Evolutionary conservation across 2,113 vertebrate species (phyloP).

Genomic region (Myanophis thanlyinensis): DNA sequence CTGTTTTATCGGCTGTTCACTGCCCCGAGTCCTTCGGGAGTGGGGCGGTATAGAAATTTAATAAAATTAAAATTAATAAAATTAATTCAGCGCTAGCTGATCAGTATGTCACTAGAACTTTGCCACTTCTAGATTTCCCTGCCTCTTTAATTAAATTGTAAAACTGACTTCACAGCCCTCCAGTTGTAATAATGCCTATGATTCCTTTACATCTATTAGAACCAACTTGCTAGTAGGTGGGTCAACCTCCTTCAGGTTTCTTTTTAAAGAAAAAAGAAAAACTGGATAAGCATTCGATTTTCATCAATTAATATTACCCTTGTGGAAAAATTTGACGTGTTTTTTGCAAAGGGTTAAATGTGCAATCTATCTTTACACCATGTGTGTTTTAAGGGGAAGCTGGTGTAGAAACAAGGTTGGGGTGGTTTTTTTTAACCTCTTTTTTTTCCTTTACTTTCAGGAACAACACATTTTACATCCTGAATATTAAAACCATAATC

Average conservation of each 20-base stretch:
- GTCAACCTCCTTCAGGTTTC: constrained; percentile 40
- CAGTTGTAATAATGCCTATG: constrained; percentile 65
- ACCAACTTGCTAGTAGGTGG: constrained; percentile 24
- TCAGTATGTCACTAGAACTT: constrained; percentile 69
- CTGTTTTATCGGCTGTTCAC: no score
- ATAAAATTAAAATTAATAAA: no score
- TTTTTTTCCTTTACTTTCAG: constrained; percentile 29
- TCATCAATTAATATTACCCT: constrained; percentile 63
- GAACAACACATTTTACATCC: constrained; percentile 58
- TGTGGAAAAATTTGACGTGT: constrained; percentile 53
- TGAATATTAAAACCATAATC: constrained; percentile 63
- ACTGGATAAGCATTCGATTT: constrained; percentile 63
- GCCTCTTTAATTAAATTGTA: constrained; percentile 78
- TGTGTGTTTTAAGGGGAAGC: constrained; percentile 62
- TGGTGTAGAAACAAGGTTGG: constrained; percentile 61
- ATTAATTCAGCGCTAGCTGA: neutral
- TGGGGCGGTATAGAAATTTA: no score
- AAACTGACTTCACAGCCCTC: constrained; percentile 70
- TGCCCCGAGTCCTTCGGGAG: no score
- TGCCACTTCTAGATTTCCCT: constrained; percentile 68
- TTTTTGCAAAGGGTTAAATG: constrained; percentile 64
- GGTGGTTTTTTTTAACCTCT: constrained; percentile 51
- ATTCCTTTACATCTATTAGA: constrained; percentile 70
- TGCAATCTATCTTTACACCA: constrained; percentile 59
- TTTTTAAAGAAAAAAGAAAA: neutral